These are phyloP conservation scores for Thecocarcelia acutangulata DNA, from an alignment of 2,888 invertebrate genomes.

Conservation along the genomic window DNA sequence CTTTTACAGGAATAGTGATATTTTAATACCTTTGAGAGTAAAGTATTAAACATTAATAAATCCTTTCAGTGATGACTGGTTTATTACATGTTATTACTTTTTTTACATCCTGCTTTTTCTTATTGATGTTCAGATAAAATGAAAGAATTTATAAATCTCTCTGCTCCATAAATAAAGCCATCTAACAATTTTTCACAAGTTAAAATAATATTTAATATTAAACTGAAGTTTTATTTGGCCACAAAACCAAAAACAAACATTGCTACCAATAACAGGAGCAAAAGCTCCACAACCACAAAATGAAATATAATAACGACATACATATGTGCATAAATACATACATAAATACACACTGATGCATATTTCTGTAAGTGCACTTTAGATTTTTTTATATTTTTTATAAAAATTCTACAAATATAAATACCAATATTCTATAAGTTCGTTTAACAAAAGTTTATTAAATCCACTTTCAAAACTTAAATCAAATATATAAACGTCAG, in stretches of 20 bases:
- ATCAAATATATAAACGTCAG: no score
- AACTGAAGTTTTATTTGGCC: slow-evolving; percentile 21
- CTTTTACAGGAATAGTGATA: no score
- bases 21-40: no score
- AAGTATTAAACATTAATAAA: neutral
- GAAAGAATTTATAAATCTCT: slow-evolving; percentile 21
- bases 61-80: neutral
- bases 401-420: no score
- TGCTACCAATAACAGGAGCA: no score
- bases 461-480: no score
- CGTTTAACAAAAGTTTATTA: no score
- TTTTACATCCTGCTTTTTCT: neutral
- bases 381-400: no score
- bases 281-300: slow-evolving; percentile 16
- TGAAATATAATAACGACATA: neutral
- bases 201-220: slow-evolving; percentile 40
- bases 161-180: slow-evolving; percentile 6
- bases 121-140: neutral
- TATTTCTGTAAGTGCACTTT: no score
- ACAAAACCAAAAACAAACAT: slow-evolving; percentile 7
- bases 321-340: neutral
- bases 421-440: no score
- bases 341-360: no score
- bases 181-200: slow-evolving; percentile 23
- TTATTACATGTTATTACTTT: slow-evolving; percentile 2